Base-by-base conservation (phyloP, 2,888 invertebrate genomes). In the Balanococcus diminutus region DNA sequence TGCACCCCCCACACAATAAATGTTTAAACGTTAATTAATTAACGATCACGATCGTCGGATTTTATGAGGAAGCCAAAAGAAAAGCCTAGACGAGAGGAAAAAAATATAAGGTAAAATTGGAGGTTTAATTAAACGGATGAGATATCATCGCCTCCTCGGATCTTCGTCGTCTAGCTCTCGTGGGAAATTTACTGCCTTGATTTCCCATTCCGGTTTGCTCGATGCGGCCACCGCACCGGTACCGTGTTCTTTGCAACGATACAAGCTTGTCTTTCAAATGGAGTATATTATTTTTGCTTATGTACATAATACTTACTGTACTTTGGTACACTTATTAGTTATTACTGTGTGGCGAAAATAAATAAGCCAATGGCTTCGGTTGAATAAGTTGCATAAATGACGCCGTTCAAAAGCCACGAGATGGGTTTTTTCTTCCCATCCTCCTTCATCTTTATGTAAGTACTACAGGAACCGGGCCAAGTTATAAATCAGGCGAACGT, bases 121-220 rank as follows among this genome's bases (percentile, higher is more conserved):
- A 67, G 67, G 67, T 67, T 67, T 67, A 67, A 67, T 67, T 67
- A 67, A 67, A 67, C 67, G 67, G 67, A 67, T 67, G 67, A 67
- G 67, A 67, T 67, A 67, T 67, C 67, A 67, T 67, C 67, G 67
- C 67, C 67, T 46, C n/a, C 46, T 67, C 67, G 28, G 67, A 67
- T 67, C 67, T 11, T 67, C 67, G 67, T 61, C 67, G 67, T 25
- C 67, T 28, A 67, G 67, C 28, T 67, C 67, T 67, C 67, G 67
- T 67, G 67, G 67, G 67, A 67, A 67, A 67, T 67, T 67, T 67
- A 67, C 67, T 67, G 67, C 67, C 67, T 67, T 67, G 67, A 67
- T 67, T 67, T 67, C 67, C 67, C 67, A 67, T 28, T 28, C 67
- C 67, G 67, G 14, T 28, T 67, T 28, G 14, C 2, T n/a, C n/a